Evolutionary conservation across 2,888 invertebrate genomes (phyloP), one percentile per base, ranked within the genome.

Genomic region (Gasteruption jaculator): DNA sequence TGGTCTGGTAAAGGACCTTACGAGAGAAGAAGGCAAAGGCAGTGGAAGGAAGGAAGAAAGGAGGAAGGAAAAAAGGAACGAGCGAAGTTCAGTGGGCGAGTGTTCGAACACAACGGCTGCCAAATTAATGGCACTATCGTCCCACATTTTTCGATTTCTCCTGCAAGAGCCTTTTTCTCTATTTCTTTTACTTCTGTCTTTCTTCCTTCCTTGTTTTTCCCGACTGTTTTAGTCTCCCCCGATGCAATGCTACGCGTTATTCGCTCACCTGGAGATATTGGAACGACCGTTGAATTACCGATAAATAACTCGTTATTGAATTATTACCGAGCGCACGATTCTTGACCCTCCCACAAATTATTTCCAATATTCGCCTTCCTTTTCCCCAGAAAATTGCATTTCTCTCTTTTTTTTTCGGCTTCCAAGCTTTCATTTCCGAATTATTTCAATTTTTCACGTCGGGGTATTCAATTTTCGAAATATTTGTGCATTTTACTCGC

Each of bases 281-380:
- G 50, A 54, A 52, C 49, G 52, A 47, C 51, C 49, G 35, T 44
- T 46, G 45, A 57, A 58, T 56, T 45, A 53, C 46, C 60, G 45
- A 60, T 61, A 63, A 63, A 63, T 61, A 60, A 60, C 51, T 46
- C 50, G 38, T 52, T 49, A 53, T 56, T 54, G 57, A 60, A 58
- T 60, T 61, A 60, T 56, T 45, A 46, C 44, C 48, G 36, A 20
- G 26, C 41, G 49, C 45, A 26, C 39, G 42, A 40, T 41, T 15
- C 33, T 22, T 36, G 27, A 29, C 12, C n/a, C n/a, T n/a, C n/a
- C n/a, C n/a, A n/a, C n/a, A n/a, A n/a, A n/a, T n/a, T n/a, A n/a
- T n/a, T n/a, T n/a, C n/a, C n/a, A n/a, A n/a, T n/a, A n/a, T n/a
- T n/a, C n/a, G n/a, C n/a, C n/a, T n/a, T n/a, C n/a, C n/a, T n/a